Evolutionary conservation across 2,113 vertebrate genomes (phyloP), one percentile per base, ranked within the genome.

Genomic region (Emberiza fucata): DNA sequence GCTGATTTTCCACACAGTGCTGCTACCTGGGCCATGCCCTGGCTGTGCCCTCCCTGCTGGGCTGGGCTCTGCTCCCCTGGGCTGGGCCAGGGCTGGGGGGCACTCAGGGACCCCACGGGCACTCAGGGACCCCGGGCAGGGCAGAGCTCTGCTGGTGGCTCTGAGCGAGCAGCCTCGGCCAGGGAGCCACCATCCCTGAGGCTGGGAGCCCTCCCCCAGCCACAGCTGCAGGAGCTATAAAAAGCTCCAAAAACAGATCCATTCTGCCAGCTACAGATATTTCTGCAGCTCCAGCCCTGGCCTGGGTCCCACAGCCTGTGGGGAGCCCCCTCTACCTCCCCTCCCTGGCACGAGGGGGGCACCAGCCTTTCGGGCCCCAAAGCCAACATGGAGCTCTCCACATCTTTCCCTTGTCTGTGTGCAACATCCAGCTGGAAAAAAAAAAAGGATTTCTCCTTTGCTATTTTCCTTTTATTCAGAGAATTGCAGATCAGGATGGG

Each of bases 1-100:
- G n/a, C n/a, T 25, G 10, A 23, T 59, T 59, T 25, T 17, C 2
- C n/a, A 17, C 57, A 18, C 6, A 0, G 0, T 1, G 27, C 24
- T 39, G 15, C 59, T 64, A 77, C 40, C 85, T 3, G 9, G n/a
- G 8, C 69, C n/a, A 71, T 16, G 5, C 7, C 44, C n/a, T 2
- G 11, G 4, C 31, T 6, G 20, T 12, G 42, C 3, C 0, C 31
- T 20, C 24, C n/a, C 21, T 56, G 37, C 24, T 20, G 7, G 31
- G 14, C 3, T 25, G 77, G 21, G 9, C 28, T 72, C 25, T 40
- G 12, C 14, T 8, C 64, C 44, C 64, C 21, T 1, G 35, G 6
- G 2, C 29, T 20, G 75, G 45, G 47, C 29, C 10, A 16, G 6
- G 44, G 24, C 9, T 12, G 39, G 25, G 25, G 44, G 24, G 45